Evolutionary conservation across 2,888 invertebrate species (phyloP), one percentile per base, ranked within the genome.

Genomic region (Penaeus monodon): DNA sequence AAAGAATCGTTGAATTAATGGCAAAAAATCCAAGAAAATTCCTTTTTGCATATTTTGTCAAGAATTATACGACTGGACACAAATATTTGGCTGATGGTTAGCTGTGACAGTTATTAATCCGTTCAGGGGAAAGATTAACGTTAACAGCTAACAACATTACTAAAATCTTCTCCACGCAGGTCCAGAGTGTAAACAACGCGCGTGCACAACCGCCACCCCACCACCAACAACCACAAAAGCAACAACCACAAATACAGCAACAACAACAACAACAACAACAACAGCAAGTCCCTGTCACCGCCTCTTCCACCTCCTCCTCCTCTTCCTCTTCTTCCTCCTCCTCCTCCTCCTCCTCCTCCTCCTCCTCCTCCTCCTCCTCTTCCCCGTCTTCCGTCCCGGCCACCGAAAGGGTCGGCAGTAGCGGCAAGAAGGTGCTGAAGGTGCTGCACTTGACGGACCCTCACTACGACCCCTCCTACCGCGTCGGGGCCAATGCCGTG

Each of bases 401-500:
- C 68, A 29, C 49, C 74, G 14, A 20, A n/a, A 17, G 65, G 33
- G 27, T 57, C 22, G 57, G 29, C 77, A 66, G 78, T 8, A 44
- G 27, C 20, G 77, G 82, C 33, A 87, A 80, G 66, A 38, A 44
- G 12, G 70, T 83, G n/a, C 73, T 92, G 17, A 92, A 92, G 84
- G 92, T 96, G n/a, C 93, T 95, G 1, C 95, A 97, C 70, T 91
- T 97, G 82, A 95, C 96, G 0, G 97, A 98, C 91, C 94, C 96
- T 49, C 97, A 97, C 91, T 94, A 95, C 82, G 97, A 97, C 92
- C 95, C 95, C 0, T 91, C 94, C 2, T 97, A 97, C 91, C 93
- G 94, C 90, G 94, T 94, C 0, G 94, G 94, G 57, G 94, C 95
- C 0, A 94, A 95, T 79, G 95, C 96, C 0, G 93, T 94, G 6